Percentiles rank a stretch among this genome's conserved stretches.
Conservation (phyloP, 2,888 invertebrate genomes). For the Diarsia rubi region DNA sequence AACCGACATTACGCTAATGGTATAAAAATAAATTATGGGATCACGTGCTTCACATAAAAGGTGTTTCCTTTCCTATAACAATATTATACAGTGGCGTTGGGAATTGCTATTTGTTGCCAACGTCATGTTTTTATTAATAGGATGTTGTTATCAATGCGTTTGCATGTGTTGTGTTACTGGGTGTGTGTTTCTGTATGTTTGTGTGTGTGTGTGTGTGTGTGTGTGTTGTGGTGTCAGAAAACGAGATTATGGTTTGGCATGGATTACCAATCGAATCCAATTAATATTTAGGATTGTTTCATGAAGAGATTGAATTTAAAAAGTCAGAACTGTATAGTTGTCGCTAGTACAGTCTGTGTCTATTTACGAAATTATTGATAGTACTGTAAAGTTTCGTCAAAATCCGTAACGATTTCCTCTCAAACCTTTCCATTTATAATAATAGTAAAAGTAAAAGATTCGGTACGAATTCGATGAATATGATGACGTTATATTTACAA, state of each 20-base stretch:
- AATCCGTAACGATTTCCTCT: too few relatives aligned
- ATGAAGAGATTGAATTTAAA: neutral
- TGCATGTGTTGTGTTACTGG: constrained; percentile 9
- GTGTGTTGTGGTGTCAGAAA: neutral
- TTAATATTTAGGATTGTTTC: neutral
- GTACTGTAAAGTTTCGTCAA: too few relatives aligned
- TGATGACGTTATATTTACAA: neutral
- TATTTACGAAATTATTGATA: too few relatives aligned
- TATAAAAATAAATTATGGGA: constrained; percentile 32
- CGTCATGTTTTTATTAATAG: constrained; percentile 31
- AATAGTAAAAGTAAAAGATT: too few relatives aligned
- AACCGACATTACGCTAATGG: constrained; percentile 11
- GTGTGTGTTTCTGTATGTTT: too few relatives aligned
- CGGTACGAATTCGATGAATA: neutral
- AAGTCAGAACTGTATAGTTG: neutral
- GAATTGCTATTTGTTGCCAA: constrained; percentile 8
- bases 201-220: neutral
- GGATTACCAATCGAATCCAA: neutral
- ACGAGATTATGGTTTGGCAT: neutral
- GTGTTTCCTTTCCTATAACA: constrained; percentile 30
- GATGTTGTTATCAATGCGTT: constrained; percentile 35
- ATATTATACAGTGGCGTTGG: constrained; percentile 16
- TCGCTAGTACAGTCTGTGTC: neutral
- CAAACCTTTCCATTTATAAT: too few relatives aligned
- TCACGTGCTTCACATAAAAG: constrained; percentile 23